phyloP scores from a whole-genome alignment of 2,888 invertebrate species.

The Prosapia bicincta region DNA sequence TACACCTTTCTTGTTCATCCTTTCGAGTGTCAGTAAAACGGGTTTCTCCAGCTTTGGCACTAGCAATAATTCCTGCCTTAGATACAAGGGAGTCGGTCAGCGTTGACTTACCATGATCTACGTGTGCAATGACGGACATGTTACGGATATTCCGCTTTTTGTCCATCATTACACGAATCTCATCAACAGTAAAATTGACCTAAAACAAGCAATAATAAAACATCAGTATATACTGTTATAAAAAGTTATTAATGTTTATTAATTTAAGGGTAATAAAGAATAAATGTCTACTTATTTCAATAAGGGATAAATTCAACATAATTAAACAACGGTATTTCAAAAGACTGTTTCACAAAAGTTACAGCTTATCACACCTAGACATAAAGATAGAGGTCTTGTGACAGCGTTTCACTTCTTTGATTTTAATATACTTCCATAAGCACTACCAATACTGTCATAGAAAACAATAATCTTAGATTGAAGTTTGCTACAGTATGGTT shows the following conservation, averaged over 20 bases:
- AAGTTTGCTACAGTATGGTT: not conserved
- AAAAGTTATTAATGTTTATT: not conserved
- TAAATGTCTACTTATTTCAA: too few relatives aligned
- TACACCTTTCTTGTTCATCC: constrained; percentile 99
- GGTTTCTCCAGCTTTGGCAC: constrained; percentile 97
- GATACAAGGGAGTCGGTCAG: constrained; percentile 98
- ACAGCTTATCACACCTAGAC: constrained; percentile 18
- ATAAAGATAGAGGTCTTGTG: constrained; percentile 26
- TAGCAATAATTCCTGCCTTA: constrained; percentile 99
- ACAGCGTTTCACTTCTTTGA: constrained; percentile 14
- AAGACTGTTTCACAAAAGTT: not conserved
- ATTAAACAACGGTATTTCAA: too few relatives aligned
- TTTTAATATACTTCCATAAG: constrained; percentile 21
- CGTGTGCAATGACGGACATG: constrained; percentile 99
- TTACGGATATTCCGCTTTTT: constrained; percentile 99
- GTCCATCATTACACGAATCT: constrained; percentile 99
- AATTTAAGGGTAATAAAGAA: not conserved
- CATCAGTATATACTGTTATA: not conserved
- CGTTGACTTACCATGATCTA: constrained; percentile 99
- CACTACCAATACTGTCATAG: constrained; percentile 13
- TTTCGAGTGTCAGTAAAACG: constrained; percentile 99
- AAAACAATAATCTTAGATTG: not conserved
- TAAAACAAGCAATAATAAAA: constrained; percentile 9
- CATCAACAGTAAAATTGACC: constrained; percentile 99
- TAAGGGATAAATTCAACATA: too few relatives aligned